Conservation (phyloP, 2,888 invertebrate genomes). For the Thalpophila matura region DNA sequence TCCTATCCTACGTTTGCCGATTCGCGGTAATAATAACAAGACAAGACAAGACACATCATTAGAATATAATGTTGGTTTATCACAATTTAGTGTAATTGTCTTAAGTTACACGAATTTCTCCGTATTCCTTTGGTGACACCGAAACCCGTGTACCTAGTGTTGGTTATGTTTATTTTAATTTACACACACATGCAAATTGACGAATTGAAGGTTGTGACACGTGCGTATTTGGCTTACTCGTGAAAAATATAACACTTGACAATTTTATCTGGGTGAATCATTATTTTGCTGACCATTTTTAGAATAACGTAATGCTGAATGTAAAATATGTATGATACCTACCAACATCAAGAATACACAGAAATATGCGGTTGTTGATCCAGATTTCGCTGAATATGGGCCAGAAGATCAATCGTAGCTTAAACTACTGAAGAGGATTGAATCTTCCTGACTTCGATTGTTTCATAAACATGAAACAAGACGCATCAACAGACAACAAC, state of each 20-base stretch:
- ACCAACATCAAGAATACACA: too few relatives aligned
- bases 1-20: too few relatives aligned
- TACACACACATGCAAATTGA: constrained; percentile 26
- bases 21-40: too few relatives aligned
- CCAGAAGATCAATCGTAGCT: too few relatives aligned
- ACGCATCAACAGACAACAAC: too few relatives aligned
- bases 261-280: constrained; percentile 45
- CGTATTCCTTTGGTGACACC: constrained; percentile 33
- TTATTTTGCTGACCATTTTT: constrained; percentile 31
- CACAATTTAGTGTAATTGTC: constrained; percentile 9
- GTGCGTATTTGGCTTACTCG: constrained; percentile 27
- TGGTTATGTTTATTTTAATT: constrained; percentile 37
- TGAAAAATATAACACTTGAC: neutral
- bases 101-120: constrained; percentile 32
- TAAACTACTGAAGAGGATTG: too few relatives aligned
- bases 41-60: neutral
- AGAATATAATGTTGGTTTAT: neutral
- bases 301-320: constrained; percentile 1
- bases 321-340: neutral
- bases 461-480: too few relatives aligned
- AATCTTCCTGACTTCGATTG: too few relatives aligned
- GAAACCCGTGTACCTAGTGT: constrained; percentile 36
- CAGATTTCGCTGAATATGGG: too few relatives aligned
- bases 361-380: too few relatives aligned
- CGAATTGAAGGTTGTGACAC: constrained; percentile 25